Conservation (phyloP, 1,140 invertebrate species). For the Drosophila asahinai region DNA sequence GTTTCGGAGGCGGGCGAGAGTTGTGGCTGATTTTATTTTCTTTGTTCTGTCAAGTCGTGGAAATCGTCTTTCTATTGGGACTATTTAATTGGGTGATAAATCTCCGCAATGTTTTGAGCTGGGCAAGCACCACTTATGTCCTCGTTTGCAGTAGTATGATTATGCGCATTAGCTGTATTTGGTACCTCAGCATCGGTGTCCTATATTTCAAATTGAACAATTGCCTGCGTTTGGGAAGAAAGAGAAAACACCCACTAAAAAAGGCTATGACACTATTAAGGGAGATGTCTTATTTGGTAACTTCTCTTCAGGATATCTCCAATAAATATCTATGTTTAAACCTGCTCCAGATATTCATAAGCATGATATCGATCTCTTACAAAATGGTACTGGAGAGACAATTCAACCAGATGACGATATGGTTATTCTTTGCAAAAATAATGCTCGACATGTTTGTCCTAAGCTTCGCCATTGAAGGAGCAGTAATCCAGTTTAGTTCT, state of each 20-base stretch:
- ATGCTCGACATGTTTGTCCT: slow-evolving; percentile 42
- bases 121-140: background rate
- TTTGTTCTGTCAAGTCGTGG: slow-evolving; percentile 7
- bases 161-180: background rate
- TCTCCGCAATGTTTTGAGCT: background rate
- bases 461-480: slow-evolving; percentile 28
- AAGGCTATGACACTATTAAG: slow-evolving; percentile 33
- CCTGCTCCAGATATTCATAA: slow-evolving; percentile 1
- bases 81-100: no score
- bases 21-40: slow-evolving; percentile 41
- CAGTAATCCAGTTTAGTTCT: slow-evolving; percentile 17
- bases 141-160: background rate
- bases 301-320: slow-evolving; percentile 17
- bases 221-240: background rate
- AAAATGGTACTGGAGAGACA: background rate
- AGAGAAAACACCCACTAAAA: slow-evolving; percentile 16
- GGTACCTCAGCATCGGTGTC: slow-evolving; percentile 22
- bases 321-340: slow-evolving; percentile 12
- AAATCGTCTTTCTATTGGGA: slow-evolving; percentile 9
- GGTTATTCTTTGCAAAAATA: slow-evolving; percentile 17
- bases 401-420: background rate
- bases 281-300: slow-evolving; percentile 23
- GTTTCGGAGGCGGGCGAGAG: slow-evolving; percentile 50
- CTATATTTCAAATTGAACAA: slow-evolving; percentile 27
- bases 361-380: slow-evolving; percentile 1